Conservation (phyloP, 2,888 invertebrate species). For the Acleris laterana region DNA sequence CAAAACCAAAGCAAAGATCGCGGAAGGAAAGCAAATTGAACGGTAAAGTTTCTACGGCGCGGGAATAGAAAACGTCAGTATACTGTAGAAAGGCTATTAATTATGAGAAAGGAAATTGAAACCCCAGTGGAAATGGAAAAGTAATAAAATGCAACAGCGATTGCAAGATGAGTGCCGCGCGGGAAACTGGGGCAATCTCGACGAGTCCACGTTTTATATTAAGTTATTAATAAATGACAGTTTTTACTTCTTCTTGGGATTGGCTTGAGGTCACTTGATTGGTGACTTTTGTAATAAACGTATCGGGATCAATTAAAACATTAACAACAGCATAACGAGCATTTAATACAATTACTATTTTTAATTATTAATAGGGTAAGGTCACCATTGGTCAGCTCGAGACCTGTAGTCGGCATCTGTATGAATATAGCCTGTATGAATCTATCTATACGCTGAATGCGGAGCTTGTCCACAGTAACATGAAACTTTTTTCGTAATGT, state of each 20-base stretch:
- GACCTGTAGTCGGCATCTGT: too few relatives aligned
- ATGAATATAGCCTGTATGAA: too few relatives aligned
- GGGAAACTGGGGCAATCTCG: constrained; percentile 55
- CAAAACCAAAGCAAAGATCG: constrained; percentile 50
- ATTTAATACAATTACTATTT: too few relatives aligned
- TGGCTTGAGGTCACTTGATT: constrained; percentile 1
- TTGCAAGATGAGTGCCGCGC: constrained; percentile 73
- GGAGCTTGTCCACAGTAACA: too few relatives aligned
- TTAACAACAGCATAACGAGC: too few relatives aligned
- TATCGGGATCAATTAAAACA: too few relatives aligned
- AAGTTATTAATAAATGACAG: constrained; percentile 34
- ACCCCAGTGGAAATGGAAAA: constrained; percentile 83
- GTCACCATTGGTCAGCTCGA: too few relatives aligned
- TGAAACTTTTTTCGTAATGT: too few relatives aligned
- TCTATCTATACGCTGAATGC: too few relatives aligned
- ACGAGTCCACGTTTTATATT: constrained; percentile 38
- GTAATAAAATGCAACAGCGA: constrained; percentile 84
- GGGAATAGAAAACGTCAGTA: constrained; percentile 75
- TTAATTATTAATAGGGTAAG: too few relatives aligned
- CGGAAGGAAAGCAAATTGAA: constrained; percentile 68
- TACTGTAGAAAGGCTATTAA: constrained; percentile 79
- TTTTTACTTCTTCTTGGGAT: constrained; percentile 12
- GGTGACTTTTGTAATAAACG: constrained; percentile 17
- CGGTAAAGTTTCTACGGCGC: constrained; percentile 68
- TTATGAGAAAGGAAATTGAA: constrained; percentile 83